Conservation (phyloP, 2,888 invertebrate species). For the Scaptomyza polygonia region DNA sequence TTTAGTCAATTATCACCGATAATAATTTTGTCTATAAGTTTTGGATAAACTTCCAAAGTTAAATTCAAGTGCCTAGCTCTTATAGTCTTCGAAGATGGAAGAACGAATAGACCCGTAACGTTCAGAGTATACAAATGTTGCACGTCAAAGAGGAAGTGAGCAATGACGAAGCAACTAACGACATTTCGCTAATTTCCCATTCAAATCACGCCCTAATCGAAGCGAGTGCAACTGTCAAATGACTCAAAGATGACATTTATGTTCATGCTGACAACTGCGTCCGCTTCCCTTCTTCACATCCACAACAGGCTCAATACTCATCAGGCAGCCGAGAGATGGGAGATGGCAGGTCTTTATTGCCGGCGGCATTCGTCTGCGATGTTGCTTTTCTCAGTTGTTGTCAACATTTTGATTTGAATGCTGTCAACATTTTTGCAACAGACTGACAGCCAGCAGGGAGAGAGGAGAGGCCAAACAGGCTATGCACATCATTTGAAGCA, state of each 20-base stretch:
- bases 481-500: conserved; percentile 26
- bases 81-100: no score
- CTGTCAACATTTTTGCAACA: conserved; percentile 71
- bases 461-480: neutral
- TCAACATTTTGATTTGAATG: conserved; percentile 74
- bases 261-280: conserved; percentile 52
- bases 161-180: conserved; percentile 11
- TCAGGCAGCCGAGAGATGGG: conserved; percentile 10
- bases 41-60: no score
- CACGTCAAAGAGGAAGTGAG: neutral
- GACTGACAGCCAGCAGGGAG: conserved; percentile 40
- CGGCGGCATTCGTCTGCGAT: conserved; percentile 40
- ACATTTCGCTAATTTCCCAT: conserved; percentile 62
- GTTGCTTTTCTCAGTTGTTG: conserved; percentile 44
- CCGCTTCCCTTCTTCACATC: no score
- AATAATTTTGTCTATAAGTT: no score
- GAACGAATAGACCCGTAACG: no score
- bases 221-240: conserved; percentile 63
- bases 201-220: conserved; percentile 72
- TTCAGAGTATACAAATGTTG: conserved; percentile 13
- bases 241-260: conserved; percentile 74
- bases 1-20: no score
- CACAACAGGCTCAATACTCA: conserved; percentile 9
- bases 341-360: conserved; percentile 27
- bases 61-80: no score